Evolutionary conservation across 2,888 invertebrate species (phyloP), one percentile per base, ranked within the genome.

Genomic region (Mayetiola destructor): DNA sequence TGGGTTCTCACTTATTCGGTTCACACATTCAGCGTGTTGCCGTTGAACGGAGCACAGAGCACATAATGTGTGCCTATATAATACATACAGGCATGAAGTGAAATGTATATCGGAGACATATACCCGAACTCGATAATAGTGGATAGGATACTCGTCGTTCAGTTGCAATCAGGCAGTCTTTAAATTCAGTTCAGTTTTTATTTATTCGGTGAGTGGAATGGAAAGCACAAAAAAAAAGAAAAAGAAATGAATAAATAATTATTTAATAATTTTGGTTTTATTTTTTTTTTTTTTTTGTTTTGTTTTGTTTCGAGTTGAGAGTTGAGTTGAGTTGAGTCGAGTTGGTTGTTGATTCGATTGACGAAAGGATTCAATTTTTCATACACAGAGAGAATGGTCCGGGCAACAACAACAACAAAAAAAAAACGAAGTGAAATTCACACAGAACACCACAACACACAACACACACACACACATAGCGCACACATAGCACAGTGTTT

Each of bases 91-190:
- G n/a, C n/a, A n/a, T n/a, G n/a, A n/a, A n/a, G n/a, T n/a, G n/a
- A n/a, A n/a, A n/a, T n/a, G n/a, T n/a, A n/a, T n/a, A n/a, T n/a
- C n/a, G n/a, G n/a, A n/a, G n/a, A n/a, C n/a, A n/a, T n/a, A n/a
- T n/a, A n/a, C n/a, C n/a, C n/a, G n/a, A n/a, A n/a, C n/a, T n/a
- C n/a, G n/a, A n/a, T n/a, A n/a, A n/a, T n/a, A n/a, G n/a, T n/a
- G 53, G 53, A 53, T 53, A 53, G 53, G 30, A 53, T 27, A 48
- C 48, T 48, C 48, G 27, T 53, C 53, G 53, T 53, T 53, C 32
- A 53, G 53, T 53, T 53, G 53, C 29, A 53, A 53, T 53, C 53
- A 53, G 53, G 30, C 53, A 53, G 53, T 53, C 53, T 53, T 53
- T 53, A 32, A 30, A 30, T 53, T 53, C 53, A 53, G 53, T 53